phyloP scores from a whole-genome alignment of 1,140 invertebrate genomes.

The Patella vulgata region DNA sequence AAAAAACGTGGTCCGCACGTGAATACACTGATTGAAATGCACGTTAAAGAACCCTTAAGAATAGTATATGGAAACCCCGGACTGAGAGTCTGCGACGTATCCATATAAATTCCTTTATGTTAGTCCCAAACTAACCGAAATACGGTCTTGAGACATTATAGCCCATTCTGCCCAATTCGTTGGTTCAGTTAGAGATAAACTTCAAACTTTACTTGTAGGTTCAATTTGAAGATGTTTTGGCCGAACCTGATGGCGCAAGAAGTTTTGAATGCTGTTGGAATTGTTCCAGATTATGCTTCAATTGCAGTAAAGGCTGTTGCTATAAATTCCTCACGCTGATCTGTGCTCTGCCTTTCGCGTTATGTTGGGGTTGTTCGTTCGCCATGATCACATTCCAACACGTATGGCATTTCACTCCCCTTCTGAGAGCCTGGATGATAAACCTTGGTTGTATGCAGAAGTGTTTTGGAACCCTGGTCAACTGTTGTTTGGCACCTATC shows the following conservation, averaged over 20 bases:
- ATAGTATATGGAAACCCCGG: no score
- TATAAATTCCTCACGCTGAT: conserved; percentile 78
- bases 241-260: conserved; percentile 78
- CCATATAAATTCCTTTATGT: no score
- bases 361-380: conserved; percentile 77
- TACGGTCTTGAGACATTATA: no score
- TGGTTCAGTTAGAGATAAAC: no score
- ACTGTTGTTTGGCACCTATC: conserved; percentile 73
- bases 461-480: conserved; percentile 70
- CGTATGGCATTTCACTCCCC: conserved; percentile 64
- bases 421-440: conserved; percentile 63
- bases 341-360: conserved; percentile 75
- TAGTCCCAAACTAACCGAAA: no score
- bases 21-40: no score
- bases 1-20: no score
- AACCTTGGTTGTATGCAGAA: conserved; percentile 73
- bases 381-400: conserved; percentile 76
- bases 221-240: conserved; percentile 80
- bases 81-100: no score
- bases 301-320: conserved; percentile 75
- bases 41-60: no score
- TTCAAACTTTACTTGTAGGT: conserved; percentile 33
- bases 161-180: no score
- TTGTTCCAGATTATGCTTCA: conserved; percentile 76
- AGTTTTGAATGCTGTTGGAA: conserved; percentile 80